Evolutionary conservation across 2,797 vertebrate species (phyloP).

Genomic region (Sebastolobus altivelis): DNA sequence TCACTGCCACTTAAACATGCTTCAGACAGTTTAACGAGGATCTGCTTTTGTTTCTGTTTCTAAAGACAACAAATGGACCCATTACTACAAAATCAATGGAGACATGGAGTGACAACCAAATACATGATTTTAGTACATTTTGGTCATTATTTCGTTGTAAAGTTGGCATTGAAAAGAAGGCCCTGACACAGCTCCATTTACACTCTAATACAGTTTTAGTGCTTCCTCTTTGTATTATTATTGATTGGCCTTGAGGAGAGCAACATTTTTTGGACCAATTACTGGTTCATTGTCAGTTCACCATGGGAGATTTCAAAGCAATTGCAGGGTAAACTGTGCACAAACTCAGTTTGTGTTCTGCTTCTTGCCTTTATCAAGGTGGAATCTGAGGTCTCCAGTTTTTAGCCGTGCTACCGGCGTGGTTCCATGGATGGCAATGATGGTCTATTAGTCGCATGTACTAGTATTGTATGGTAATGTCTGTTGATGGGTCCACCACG

Average conservation of each 20-base stretch:
- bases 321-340: neutral
- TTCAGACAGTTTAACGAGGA: neutral
- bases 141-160: neutral
- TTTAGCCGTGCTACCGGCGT: neutral
- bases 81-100: neutral
- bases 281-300: constrained; percentile 1
- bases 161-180: neutral
- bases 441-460: neutral
- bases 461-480: neutral
- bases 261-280: neutral
- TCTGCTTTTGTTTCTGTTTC: neutral
- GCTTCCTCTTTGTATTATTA: neutral
- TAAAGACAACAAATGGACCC: neutral
- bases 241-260: constrained; percentile 13
- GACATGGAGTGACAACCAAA: neutral
- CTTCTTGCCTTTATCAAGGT: neutral
- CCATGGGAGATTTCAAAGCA: constrained; percentile 13
- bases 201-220: neutral
- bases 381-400: neutral
- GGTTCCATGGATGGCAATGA: neutral
- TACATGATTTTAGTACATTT: neutral
- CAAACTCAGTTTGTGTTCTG: neutral
- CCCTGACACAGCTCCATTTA: neutral
- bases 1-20: neutral
- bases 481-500: neutral